A percentile compares a stretch with the other conserved stretches of the same genome.
Evolutionary conservation across 2,797 vertebrate genomes (phyloP).

Genomic region (Stomatorhinus walkeri): DNA sequence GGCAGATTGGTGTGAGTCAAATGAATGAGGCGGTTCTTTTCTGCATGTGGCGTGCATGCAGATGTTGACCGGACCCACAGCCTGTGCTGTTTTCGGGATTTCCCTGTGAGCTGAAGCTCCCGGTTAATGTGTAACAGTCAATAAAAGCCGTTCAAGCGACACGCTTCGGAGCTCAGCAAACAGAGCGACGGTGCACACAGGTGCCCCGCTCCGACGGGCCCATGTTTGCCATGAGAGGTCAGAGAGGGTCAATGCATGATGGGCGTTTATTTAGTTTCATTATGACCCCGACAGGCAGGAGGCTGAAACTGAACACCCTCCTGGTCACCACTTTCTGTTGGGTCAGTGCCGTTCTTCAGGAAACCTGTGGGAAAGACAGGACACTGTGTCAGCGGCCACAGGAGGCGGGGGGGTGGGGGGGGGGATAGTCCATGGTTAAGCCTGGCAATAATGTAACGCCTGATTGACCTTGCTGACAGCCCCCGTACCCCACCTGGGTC

Average conservation of each 20-base stretch:
- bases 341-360: constrained; percentile 21
- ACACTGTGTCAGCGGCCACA: neutral
- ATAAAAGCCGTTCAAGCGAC: constrained; percentile 19
- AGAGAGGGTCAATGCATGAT: neutral
- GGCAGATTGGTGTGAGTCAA: neutral
- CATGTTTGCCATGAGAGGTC: neutral
- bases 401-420: neutral
- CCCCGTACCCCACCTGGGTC: neutral
- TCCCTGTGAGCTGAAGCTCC: neutral
- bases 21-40: neutral
- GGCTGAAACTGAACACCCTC: neutral
- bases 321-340: neutral
- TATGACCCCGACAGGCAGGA: neutral
- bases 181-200: neutral
- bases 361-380: neutral
- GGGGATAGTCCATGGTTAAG: neutral
- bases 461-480: neutral
- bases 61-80: constrained; percentile 17
- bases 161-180: constrained; percentile 16
- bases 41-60: neutral
- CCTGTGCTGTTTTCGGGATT: constrained; percentile 16
- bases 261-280: neutral
- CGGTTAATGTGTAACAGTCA: constrained; percentile 31
- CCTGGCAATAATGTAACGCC: neutral
- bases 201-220: neutral